A percentile compares a stretch with the other conserved stretches of the same genome.
Conservation (phyloP, 2,888 invertebrate genomes). For the Apamea monoglypha region DNA sequence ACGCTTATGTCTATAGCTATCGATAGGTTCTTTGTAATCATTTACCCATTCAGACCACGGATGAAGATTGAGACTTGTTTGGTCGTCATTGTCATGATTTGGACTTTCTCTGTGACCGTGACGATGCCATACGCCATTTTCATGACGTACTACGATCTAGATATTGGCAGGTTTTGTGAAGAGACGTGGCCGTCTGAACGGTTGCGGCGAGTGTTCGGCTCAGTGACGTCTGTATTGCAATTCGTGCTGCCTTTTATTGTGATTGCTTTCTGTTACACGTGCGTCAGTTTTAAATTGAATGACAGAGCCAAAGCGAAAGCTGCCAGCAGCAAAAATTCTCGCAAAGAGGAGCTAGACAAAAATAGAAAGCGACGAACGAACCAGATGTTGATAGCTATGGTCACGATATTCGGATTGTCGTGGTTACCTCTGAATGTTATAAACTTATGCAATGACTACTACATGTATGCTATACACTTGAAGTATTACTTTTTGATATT, state of each 20-base stretch:
- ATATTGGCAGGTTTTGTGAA: slow-evolving; percentile 92
- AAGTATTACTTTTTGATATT: slow-evolving; percentile 96
- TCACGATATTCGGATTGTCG: slow-evolving; percentile 98
- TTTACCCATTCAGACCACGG: slow-evolving; percentile 97
- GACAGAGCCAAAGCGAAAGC: slow-evolving; percentile 96
- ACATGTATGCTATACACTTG: slow-evolving; percentile 93
- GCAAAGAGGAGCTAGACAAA: slow-evolving; percentile 97
- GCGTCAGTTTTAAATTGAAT: slow-evolving; percentile 96
- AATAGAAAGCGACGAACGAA: slow-evolving; percentile 97
- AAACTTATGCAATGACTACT: slow-evolving; percentile 96
- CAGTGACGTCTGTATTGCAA: slow-evolving; percentile 96
- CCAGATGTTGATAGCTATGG: slow-evolving; percentile 99
- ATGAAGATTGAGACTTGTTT: slow-evolving; percentile 97
- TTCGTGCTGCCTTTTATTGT: slow-evolving; percentile 98
- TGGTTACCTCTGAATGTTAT: slow-evolving; percentile 98
- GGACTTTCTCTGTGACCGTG: slow-evolving; percentile 96
- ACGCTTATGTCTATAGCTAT: slow-evolving; percentile 99
- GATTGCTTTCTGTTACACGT: slow-evolving; percentile 98
- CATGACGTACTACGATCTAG: slow-evolving; percentile 91
- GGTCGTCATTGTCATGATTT: slow-evolving; percentile 96
- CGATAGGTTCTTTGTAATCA: slow-evolving; percentile 99
- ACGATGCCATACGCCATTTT: slow-evolving; percentile 98
- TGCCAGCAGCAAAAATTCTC: slow-evolving; percentile 94
- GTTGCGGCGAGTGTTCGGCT: slow-evolving; percentile 95
- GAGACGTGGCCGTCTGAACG: slow-evolving; percentile 97